Base-by-base conservation (phyloP, 2,113 vertebrate genomes). In the Hippocampus comes region DNA sequence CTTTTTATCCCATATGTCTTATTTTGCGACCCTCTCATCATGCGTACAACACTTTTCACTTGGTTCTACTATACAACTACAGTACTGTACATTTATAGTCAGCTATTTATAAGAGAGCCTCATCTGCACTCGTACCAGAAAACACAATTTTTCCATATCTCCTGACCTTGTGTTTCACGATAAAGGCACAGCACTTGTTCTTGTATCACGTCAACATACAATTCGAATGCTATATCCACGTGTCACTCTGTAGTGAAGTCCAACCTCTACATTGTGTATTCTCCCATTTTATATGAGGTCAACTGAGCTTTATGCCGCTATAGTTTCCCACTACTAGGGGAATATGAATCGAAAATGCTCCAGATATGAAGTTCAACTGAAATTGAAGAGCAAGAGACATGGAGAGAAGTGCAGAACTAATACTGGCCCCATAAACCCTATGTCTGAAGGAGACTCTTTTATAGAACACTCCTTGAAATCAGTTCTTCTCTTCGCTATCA, bases 301-400 rank as follows among this genome's bases (percentile, higher is more conserved):
- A 72, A 41, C 5, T 18, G 20, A 49, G 43, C 61, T 10, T 15
- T 66, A 20, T 51, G n/a, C 8, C 46, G 30, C 17, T 71, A 38
- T 68, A 21, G 43, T 17, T 71, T 63, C 11, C 42, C 25, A 7
- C n/a, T 57, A n/a, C 63, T 72, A 72, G n/a, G 70, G 65, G 64
- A 41, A 65, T 70, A 65, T 23, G 63, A 34, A 46, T 25, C 25
- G 15, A 23, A 66, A 23, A 7, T 27, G n/a, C 42, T 25, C 14
- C 14, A 60, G 30, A 0, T 0, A 51, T 63, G 51, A 73, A 30
- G 38, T 65, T 67, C 14, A 55, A 56, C 68, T 74, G 71, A 27
- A 76, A 70, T 67, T 67, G 9, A 21, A 67, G 3, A 63, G 14
- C 15, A 61, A 20, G 25, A 61, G 59, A 18, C 59, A 38, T 18